Evolutionary conservation across 1,140 invertebrate species (phyloP), one percentile per base, ranked within the genome.

Genomic region (Lanistes nyassanus): DNA sequence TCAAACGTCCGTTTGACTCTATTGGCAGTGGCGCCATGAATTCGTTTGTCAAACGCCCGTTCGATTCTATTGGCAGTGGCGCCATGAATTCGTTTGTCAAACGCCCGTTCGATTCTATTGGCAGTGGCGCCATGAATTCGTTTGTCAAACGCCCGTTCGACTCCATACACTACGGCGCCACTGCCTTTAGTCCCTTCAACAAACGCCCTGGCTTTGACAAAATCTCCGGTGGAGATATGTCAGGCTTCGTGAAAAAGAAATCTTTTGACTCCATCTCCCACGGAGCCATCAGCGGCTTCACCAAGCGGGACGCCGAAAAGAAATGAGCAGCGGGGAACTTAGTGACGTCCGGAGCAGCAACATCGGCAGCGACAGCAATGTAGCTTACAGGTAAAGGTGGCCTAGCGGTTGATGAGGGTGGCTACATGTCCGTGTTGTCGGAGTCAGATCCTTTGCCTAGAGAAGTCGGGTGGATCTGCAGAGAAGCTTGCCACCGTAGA

Each of bases 61-160:
- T 79, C 60, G 74, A 79, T 58, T 67, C 73, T 21, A 76, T 78
- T 37, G 47, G 62, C 39, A 64, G 51, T 36, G 47, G 72, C 39
- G 72, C 31, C 5, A 26, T 76, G n/a, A 53, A 37, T 36, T 23
- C 34, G 11, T 76, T 69, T 55, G 36, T 36, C 16, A 76, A 68
- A 47, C 51, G 29, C 58, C 47, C 56, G 7, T 51, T 76, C 23
- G 75, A 76, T 42, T 51, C 56, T 19, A 70, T 70, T 16, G 23
- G 23, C 58, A 26, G 21, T 39, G 31, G 64, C 64, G 60, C 13
- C 21, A 39, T 69, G 39, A 39, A 47, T 51, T n/a, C 34, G 11
- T 73, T 60, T 37, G 34, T n/a, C 16, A 73, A 73, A 51, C 37
- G 56, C 34, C 31, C 31, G 34, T 73, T 73, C 9, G 70, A 73